Evolutionary conservation across 2,113 vertebrate genomes (phyloP), one percentile per base, ranked within the genome.

Genomic region (Petromus typicus): DNA sequence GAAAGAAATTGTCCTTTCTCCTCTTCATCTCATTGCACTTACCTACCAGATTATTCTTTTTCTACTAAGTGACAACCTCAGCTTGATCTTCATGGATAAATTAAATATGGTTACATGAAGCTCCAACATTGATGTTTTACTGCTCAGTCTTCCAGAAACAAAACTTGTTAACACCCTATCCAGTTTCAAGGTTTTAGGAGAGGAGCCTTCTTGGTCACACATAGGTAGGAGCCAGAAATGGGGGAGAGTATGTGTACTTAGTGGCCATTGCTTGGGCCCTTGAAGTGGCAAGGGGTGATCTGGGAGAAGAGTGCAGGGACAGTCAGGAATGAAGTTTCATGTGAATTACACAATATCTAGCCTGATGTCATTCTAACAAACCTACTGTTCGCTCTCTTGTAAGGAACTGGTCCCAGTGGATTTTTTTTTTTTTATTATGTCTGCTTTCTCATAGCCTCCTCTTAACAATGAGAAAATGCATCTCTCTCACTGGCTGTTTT

Each of bases 361-460:
- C 51, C 17, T 6, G 12, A 12, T 16, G 25, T 14, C 9, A 6
- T 34, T 12, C 14, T 10, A 59, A 34, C 9, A 23, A 61, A 57
- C 2, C 12, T 1, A 3, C 12, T 30, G 43, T 4, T 22, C 23
- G 5, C 30, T 14, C 37, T 27, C 2, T 57, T 51, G 22, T 9
- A 30, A 80, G 34, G 13, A 25, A 20, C 2, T 64, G 27, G 8
- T 20, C 57, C 43, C 57, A 32, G 32, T 0, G 3, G 2, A 48
- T 54, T 30, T 34, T 80, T 45, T 54, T 30, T 34, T 80, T 45
- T 71, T 3, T 5, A 22, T 43, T 37, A 27, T 6, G 30, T 20
- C 0, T 20, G 7, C 2, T 14, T n/a, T 30, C 2, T 1, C 1
- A 4, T 3, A 20, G 8, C 18, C 4, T 32, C 1, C 17, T 1